These are phyloP conservation scores for Meiosimyza decipiens DNA, from an alignment of 2,888 invertebrate species.

Conservation along the genomic window DNA sequence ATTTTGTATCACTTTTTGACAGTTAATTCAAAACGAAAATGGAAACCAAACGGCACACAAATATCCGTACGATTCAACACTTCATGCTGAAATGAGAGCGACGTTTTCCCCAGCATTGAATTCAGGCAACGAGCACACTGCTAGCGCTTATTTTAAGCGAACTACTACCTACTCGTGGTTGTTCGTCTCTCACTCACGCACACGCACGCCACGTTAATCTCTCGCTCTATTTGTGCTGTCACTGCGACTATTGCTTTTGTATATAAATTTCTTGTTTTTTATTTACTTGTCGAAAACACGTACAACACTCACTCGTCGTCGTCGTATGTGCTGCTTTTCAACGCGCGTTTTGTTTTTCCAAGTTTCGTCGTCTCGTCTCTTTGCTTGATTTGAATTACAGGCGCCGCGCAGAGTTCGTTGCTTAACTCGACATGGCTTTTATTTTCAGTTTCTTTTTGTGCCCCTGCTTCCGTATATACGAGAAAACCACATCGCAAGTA, in stretches of 20 bases:
- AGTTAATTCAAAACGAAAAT: too few species aligned
- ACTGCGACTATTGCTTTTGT: conserved; percentile 1
- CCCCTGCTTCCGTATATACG: too few species aligned
- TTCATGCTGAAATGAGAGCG: conserved; percentile 45
- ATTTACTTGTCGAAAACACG: conserved; percentile 4
- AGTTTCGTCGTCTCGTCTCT: conserved; percentile 8
- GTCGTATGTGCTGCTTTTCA: not conserved
- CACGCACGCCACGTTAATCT: conserved; percentile 19
- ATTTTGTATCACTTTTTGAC: too few species aligned
- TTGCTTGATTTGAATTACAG: conserved; percentile 7
- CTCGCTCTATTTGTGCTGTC: conserved; percentile 25
- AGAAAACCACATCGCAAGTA: too few species aligned
- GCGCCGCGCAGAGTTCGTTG: conserved; percentile 34
- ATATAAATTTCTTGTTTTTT: not conserved
- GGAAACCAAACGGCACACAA: not conserved
- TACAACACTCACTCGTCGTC: not conserved
- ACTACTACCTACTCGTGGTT: conserved; percentile 39
- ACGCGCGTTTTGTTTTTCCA: not conserved
- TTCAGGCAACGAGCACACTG: conserved; percentile 33
- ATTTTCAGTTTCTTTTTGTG: conserved; percentile 1
- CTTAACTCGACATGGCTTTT: conserved; percentile 34
- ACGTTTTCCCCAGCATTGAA: conserved; percentile 17
- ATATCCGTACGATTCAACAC: conserved; percentile 43
- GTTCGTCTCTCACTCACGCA: conserved; percentile 28
- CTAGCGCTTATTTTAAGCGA: conserved; percentile 38